Percentiles rank a stretch among this genome's conserved stretches.
Conservation (phyloP, 2,113 vertebrate species). For the Oncorhynchus gorbuscha region DNA sequence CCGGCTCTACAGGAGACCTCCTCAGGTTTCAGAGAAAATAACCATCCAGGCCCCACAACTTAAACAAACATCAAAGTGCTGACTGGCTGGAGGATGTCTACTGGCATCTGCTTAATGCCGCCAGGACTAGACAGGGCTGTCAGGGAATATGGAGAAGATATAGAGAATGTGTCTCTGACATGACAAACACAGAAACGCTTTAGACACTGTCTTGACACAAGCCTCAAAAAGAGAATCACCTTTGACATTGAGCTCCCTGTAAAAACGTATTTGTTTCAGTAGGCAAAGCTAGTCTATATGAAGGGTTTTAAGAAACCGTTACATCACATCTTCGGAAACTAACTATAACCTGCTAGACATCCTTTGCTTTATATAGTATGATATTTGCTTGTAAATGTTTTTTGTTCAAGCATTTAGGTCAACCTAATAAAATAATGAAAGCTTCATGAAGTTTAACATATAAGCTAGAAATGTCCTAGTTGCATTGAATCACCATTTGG, state of each 20-base stretch:
- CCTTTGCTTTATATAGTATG: no score
- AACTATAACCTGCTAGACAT: not conserved
- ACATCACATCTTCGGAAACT: not conserved
- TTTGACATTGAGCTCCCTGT: not conserved
- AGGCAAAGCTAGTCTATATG: not conserved
- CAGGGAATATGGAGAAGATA: not conserved
- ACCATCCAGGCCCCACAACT: not conserved
- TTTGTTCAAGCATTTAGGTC: not conserved
- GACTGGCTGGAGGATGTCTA: slow-evolving; percentile 27
- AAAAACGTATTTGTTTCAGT: not conserved
- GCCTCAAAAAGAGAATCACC: not conserved
- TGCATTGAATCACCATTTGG: slow-evolving; percentile 39
- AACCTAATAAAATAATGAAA: not conserved
- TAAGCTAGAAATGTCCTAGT: slow-evolving; percentile 20
- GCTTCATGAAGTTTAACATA: not conserved
- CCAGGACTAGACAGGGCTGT: slow-evolving; percentile 13
- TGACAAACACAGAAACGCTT: slow-evolving; percentile 9
- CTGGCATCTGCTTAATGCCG: slow-evolving; percentile 18
- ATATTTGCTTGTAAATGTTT: not conserved
- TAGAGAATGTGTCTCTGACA: not conserved
- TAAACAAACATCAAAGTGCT: slow-evolving; percentile 13
- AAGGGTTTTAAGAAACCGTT: not conserved
- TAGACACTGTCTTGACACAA: not conserved
- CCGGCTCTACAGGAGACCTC: not conserved
- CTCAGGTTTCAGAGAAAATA: slow-evolving; percentile 15